phyloP scores from a whole-genome alignment of 37 sponge, comb jelly and placozoan genomes.

The Diacarnus erythraeanus region DNA sequence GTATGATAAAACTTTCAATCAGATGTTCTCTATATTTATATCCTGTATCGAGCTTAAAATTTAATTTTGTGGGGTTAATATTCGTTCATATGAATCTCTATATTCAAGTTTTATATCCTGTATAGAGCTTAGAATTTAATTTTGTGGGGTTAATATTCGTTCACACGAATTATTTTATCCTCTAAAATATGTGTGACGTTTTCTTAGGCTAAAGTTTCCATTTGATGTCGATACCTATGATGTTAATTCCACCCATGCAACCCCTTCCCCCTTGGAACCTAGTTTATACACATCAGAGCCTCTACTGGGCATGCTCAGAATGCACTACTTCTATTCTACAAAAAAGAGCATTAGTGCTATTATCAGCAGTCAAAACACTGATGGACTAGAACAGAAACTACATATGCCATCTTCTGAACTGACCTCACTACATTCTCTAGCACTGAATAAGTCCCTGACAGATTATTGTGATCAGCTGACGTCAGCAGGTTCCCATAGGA shows the following conservation, averaged over 20 bases:
- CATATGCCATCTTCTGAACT: neutral
- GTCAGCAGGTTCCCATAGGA: neutral
- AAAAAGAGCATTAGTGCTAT: constrained; percentile 14
- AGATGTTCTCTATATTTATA: too few species aligned
- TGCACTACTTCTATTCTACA: constrained; percentile 39
- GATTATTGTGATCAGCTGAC: neutral
- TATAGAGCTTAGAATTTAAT: too few species aligned
- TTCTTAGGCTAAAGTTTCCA: constrained; percentile 65
- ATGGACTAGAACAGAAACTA: neutral
- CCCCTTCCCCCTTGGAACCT: constrained; percentile 32
- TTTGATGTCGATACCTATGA: constrained; percentile 41
- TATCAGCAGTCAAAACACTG: neutral
- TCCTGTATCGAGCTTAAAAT: too few species aligned
- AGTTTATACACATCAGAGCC: constrained; percentile 28
- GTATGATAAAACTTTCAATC: too few species aligned
- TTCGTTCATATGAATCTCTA: too few species aligned
- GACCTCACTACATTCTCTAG: neutral
- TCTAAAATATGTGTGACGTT: too few species aligned
- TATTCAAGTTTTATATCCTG: too few species aligned
- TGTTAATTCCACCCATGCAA: constrained; percentile 19
- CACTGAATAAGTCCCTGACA: neutral
- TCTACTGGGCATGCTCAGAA: constrained; percentile 53
- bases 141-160: too few species aligned
- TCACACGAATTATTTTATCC: too few species aligned
- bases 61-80: too few species aligned